phyloP scores from a whole-genome alignment of 2,113 vertebrate species.

The Microcebus lehilahytsara region DNA sequence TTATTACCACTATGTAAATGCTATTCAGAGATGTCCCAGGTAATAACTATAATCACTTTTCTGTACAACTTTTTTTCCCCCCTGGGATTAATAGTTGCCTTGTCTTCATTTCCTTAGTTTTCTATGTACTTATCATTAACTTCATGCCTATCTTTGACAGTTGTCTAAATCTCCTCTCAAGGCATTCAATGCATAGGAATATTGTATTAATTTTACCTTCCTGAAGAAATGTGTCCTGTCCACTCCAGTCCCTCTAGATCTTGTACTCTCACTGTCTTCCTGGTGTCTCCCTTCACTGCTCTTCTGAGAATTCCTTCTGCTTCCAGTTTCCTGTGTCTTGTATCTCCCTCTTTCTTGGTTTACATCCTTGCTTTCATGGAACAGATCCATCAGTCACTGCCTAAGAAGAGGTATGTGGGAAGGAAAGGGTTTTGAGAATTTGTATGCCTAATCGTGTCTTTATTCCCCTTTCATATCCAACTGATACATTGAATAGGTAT shows the following conservation, averaged over 20 bases:
- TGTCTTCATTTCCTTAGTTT: constrained; percentile 13
- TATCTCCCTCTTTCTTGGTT: background rate
- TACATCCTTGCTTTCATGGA: background rate
- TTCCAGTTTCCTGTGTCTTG: background rate
- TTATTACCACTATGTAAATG: constrained; percentile 31
- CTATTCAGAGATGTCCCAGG: background rate
- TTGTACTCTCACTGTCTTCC: background rate
- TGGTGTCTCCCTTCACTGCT: background rate
- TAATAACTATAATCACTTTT: constrained; percentile 35
- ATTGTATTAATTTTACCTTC: background rate
- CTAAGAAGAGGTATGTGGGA: background rate
- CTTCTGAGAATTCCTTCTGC: background rate
- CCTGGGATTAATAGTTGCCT: constrained; percentile 20
- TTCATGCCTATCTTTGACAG: background rate
- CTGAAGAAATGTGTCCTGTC: background rate
- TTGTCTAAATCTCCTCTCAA: background rate
- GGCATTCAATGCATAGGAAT: background rate
- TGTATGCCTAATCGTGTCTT: background rate
- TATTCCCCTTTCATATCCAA: background rate
- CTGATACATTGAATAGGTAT: background rate
- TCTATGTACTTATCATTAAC: background rate
- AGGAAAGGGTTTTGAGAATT: constrained; percentile 2
- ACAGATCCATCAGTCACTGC: background rate
- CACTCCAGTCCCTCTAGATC: background rate
- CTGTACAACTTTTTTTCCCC: background rate